Evolutionary conservation across 2,113 vertebrate species (phyloP).

Genomic region (Cyprinodon variegatus): DNA sequence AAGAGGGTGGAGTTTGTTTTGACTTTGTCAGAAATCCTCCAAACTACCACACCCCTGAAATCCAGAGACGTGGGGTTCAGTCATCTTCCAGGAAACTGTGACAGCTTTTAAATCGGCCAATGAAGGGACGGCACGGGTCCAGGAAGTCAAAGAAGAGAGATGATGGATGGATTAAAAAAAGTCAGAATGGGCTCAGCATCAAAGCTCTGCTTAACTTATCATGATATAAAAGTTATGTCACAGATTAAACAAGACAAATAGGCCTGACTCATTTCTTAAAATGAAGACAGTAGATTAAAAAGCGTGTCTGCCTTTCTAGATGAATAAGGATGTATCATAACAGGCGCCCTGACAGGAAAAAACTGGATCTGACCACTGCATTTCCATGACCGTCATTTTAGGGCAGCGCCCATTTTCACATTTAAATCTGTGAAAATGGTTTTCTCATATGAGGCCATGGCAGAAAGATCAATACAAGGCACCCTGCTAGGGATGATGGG

Average conservation of each 20-base stretch:
- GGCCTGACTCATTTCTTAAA: neutral
- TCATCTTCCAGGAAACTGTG: neutral
- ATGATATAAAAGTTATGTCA: neutral
- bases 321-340: neutral
- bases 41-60: slow-evolving; percentile 20
- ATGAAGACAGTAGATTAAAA: neutral
- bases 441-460: neutral
- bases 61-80: slow-evolving; percentile 1
- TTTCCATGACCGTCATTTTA: neutral
- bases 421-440: neutral
- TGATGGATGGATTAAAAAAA: neutral
- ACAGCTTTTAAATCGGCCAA: neutral
- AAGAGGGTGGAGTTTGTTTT: slow-evolving; percentile 21
- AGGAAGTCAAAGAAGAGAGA: neutral
- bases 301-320: neutral
- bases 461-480: neutral
- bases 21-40: slow-evolving; percentile 9
- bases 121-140: neutral
- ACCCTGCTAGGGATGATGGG: neutral
- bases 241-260: neutral
- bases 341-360: neutral
- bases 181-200: neutral
- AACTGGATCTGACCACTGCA: neutral
- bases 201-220: neutral
- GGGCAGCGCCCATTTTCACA: neutral